These are phyloP conservation scores for Chironomus tentans DNA, from an alignment of 2,888 invertebrate genomes.

Conservation along the genomic window DNA sequence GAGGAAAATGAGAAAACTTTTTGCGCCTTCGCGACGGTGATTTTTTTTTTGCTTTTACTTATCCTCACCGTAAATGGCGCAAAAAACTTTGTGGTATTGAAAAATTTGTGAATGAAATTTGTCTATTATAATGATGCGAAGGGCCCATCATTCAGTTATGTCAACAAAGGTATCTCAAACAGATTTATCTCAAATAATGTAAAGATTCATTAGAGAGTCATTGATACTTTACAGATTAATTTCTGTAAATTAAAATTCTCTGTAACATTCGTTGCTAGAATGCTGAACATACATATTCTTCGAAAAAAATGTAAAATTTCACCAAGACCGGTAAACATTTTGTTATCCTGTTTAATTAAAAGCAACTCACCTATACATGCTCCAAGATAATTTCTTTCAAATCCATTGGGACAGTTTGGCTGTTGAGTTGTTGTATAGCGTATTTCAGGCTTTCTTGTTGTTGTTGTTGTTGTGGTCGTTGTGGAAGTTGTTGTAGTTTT, in stretches of 20 bases:
- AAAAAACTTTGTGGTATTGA: no score
- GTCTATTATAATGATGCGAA: constrained; percentile 25
- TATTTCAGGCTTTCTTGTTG: constrained; percentile 32
- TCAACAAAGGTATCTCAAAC: no score
- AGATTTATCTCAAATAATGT: no score
- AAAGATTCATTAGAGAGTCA: no score
- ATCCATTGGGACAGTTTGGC: constrained; percentile 45
- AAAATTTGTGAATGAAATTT: neutral
- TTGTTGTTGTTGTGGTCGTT: constrained; percentile 27
- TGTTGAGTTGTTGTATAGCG: neutral
- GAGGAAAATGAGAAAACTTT: neutral
- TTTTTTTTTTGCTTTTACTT: neutral
- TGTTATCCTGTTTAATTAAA: no score
- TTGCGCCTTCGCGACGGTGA: neutral
- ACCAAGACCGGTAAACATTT: no score
- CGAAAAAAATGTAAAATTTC: no score
- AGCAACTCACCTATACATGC: constrained; percentile 49
- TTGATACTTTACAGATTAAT: no score
- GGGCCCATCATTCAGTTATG: no score
- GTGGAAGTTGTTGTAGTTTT: constrained; percentile 30
- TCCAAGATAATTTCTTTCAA: constrained; percentile 47
- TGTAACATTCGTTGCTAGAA: no score
- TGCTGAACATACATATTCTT: no score
- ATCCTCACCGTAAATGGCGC: neutral
- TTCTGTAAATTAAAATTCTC: no score